phyloP scores from a whole-genome alignment of 2,888 invertebrate genomes.

The Stenchaetothrips biformis region DNA sequence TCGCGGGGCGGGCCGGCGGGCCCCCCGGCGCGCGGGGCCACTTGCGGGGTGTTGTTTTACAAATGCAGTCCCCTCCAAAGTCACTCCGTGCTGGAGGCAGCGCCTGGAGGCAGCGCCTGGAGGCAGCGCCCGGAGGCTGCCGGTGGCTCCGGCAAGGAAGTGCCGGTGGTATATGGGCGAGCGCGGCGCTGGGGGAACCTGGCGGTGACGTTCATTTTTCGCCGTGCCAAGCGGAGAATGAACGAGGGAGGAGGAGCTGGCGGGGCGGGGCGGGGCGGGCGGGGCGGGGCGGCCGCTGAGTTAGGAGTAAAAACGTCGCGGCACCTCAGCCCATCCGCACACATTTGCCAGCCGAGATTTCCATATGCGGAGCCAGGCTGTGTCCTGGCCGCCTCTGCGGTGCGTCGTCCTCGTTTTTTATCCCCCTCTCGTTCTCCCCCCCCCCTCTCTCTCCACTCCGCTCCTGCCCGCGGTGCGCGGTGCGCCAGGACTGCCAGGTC shows the following conservation, averaged over 20 bases:
- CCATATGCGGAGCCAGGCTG: background rate
- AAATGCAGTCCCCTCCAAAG: background rate
- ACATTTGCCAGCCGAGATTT: background rate
- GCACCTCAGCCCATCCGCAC: background rate
- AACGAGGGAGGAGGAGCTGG: background rate
- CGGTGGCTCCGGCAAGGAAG: background rate
- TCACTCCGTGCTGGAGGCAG: background rate
- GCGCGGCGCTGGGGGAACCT: background rate
- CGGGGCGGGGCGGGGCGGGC: background rate
- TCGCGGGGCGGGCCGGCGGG: too few species aligned
- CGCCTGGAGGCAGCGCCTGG: background rate
- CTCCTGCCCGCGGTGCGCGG: background rate
- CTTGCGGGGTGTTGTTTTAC: background rate
- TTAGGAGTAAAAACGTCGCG: background rate
- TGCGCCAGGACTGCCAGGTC: background rate
- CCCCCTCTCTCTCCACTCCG: background rate
- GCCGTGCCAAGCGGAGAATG: background rate
- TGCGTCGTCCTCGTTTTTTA: background rate
- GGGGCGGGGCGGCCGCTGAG: background rate
- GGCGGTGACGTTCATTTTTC: conserved; percentile 9
- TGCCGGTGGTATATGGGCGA: background rate
- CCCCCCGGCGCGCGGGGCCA: background rate
- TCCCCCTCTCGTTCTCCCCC: background rate
- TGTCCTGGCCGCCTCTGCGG: too few species aligned
- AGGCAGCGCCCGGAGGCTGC: background rate